A percentile compares a stretch with the other conserved stretches of the same genome.
These are phyloP conservation scores for Anguilla rostrata DNA, from an alignment of 2,113 vertebrate genomes.

Conservation along the genomic window DNA sequence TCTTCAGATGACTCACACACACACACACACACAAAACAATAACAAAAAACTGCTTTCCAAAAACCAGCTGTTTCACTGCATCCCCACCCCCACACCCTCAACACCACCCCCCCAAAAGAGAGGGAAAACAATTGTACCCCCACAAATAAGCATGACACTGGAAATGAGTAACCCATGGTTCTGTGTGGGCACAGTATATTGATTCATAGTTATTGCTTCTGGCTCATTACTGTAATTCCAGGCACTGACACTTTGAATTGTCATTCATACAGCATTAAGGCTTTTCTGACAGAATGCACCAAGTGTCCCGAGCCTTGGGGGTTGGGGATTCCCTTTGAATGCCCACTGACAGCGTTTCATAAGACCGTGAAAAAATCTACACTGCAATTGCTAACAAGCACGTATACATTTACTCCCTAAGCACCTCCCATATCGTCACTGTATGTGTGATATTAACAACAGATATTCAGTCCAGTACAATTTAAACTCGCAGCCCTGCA, in stretches of 20 bases:
- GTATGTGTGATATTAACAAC: background rate
- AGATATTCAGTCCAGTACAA: background rate
- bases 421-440: background rate
- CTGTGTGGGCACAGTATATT: background rate
- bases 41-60: background rate
- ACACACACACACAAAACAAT: background rate
- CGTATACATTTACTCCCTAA: background rate
- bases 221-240: background rate
- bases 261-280: constrained; percentile 11
- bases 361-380: background rate
- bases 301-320: background rate
- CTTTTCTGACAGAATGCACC: constrained; percentile 22
- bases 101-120: background rate
- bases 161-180: background rate
- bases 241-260: background rate
- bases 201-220: background rate
- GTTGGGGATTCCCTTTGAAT: constrained; percentile 24
- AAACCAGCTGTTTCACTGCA: background rate
- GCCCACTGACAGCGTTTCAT: background rate
- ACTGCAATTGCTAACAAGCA: background rate
- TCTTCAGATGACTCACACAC: background rate
- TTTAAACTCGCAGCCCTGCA: constrained; percentile 28
- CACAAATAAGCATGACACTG: background rate
- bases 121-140: background rate
- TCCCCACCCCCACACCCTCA: too few relatives aligned